These are phyloP conservation scores for Achatina immaculata DNA, from an alignment of 1,140 invertebrate genomes.

Conservation along the genomic window DNA sequence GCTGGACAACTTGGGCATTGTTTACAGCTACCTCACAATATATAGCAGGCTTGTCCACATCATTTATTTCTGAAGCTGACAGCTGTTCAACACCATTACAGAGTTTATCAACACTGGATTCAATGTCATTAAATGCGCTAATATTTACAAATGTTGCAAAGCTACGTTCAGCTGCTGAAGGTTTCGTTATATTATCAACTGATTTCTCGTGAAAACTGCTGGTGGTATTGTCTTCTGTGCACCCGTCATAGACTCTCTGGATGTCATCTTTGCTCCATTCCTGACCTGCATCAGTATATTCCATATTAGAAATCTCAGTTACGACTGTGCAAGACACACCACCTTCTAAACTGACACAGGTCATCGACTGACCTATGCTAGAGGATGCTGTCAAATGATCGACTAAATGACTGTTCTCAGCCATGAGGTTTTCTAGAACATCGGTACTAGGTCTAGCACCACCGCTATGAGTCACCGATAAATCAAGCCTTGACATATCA, in stretches of 20 bases:
- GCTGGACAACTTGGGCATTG: background rate
- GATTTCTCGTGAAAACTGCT: background rate
- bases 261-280: background rate
- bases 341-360: background rate
- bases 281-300: background rate
- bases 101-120: background rate
- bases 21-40: slow-evolving; percentile 18
- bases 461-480: background rate
- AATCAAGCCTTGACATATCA: slow-evolving; percentile 50
- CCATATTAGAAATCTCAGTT: background rate
- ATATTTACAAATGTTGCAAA: background rate
- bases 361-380: too few species aligned
- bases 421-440: background rate
- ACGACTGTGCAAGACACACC: background rate
- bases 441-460: background rate
- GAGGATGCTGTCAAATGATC: too few species aligned
- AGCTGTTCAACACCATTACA: background rate
- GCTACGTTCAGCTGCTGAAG: background rate
- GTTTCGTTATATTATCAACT: background rate
- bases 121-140: background rate
- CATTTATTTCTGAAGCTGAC: background rate
- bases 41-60: background rate
- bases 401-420: background rate
- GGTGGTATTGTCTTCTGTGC: background rate
- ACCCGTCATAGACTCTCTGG: background rate